Base-by-base conservation (phyloP, 2,888 invertebrate species). In the Physocephala rufipes region DNA sequence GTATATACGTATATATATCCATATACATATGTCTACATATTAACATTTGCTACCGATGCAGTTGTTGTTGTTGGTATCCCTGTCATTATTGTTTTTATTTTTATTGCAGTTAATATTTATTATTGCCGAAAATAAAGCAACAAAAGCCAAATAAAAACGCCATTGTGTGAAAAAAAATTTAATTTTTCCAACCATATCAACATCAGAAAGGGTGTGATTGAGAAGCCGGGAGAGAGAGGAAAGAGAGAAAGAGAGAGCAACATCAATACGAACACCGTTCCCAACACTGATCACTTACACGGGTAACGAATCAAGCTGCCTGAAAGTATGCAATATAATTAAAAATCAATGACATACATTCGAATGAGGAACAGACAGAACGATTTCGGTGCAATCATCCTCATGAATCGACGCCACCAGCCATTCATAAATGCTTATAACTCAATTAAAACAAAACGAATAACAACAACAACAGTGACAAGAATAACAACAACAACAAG, bases 321-420 rank as follows among this genome's bases (percentile, higher is more conserved):
- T 74, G 73, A 80, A 81, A 79, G 79, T 76, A 79, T 77, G 81
- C 79, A 81, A 76, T 78, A 81, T 82, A 83, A 83, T 84, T 83
- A 81, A 83, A 82, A 82, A 82, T 84, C 82, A 83, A 83, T 83
- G 83, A 78, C 83, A 82, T 73, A 82, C 77, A 79, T 80, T 80
- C 78, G 77, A 81, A 80, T 55, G 55, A 47, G 47, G 28, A 43
- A 51, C 68, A 53, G 64, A 45, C 64, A 51, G 36, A 36, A 9
- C 36, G 71, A 71, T 71, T 71, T 68, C 68, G 49, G 58, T 24
- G 21, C 62, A 51, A 12, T 16, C 58, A 13, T 24, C 12, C 53
- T 21, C 58, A 36, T 36, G 36, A 36, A 36, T 9, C 5, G 5
- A 36, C 36, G 36, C 36, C 36, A 7, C 4, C 36, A 36, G 36